Percentiles rank a stretch among this genome's conserved stretches.
Evolutionary conservation across 2,113 vertebrate species (phyloP).

Genomic region (Bubo bubo): DNA sequence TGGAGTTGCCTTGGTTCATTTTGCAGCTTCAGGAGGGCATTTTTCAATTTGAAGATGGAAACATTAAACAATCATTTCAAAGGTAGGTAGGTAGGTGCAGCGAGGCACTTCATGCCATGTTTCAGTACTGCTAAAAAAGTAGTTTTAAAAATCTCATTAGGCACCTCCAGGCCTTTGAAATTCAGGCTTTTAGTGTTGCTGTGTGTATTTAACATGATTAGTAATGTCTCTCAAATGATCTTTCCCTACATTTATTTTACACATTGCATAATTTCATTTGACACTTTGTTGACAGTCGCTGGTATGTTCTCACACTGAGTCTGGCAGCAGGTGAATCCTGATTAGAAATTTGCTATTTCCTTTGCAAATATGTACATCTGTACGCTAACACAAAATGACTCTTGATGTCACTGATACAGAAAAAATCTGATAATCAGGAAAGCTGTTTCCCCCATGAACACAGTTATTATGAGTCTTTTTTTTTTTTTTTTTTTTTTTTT

Average conservation of each 20-base stretch:
- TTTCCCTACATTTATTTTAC: neutral
- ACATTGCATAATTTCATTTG: neutral
- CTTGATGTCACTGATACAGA: neutral
- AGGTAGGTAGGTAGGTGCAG: neutral
- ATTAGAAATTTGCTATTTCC: neutral
- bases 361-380: neutral
- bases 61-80: fast-evolving
- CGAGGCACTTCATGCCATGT: neutral
- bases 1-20: neutral
- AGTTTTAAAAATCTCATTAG: neutral
- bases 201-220: neutral
- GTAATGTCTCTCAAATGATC: neutral
- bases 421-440: neutral
- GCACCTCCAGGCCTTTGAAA: neutral
- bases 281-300: neutral
- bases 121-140: neutral
- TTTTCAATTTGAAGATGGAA: neutral
- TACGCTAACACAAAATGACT: neutral
- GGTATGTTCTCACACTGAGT: neutral
- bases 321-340: neutral
- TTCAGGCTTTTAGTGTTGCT: neutral
- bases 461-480: neutral
- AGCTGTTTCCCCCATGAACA: neutral
- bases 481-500: too few relatives aligned
- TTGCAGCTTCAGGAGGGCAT: neutral